Evolutionary conservation across 2,797 vertebrate species (phyloP).

Genomic region (Thripadectes ignobilis): DNA sequence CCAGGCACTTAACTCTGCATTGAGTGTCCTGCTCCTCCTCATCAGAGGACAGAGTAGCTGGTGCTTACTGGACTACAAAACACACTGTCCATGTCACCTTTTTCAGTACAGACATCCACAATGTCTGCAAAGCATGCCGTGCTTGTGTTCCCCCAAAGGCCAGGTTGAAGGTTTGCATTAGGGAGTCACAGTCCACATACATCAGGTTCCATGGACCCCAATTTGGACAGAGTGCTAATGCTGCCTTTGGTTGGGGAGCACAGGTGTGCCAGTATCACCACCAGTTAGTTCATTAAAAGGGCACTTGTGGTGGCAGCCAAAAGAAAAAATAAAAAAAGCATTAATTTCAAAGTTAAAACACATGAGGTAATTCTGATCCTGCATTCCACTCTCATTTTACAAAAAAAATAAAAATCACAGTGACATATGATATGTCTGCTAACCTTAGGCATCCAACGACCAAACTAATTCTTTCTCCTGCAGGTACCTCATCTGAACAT

Average conservation of each 20-base stretch:
- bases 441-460: not conserved
- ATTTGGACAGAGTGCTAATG: accelerated
- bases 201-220: accelerated
- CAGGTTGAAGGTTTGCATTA: accelerated
- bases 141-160: not conserved
- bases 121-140: accelerated
- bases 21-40: not conserved
- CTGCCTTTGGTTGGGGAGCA: not conserved
- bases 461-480: slow-evolving; percentile 10
- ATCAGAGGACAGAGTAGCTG: accelerated
- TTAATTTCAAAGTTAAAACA: not conserved
- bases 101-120: not conserved
- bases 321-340: not conserved
- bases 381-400: not conserved
- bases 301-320: not conserved
- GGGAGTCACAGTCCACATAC: accelerated
- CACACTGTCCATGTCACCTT: not conserved
- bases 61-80: not conserved
- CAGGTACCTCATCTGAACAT: slow-evolving; percentile 1
- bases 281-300: not conserved
- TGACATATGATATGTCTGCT: not conserved
- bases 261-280: accelerated
- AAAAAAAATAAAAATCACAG: not conserved
- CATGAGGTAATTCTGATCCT: not conserved
- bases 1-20: not conserved